Evolutionary conservation across 2,797 vertebrate species (phyloP).

Genomic region (Antrozous pallidus): DNA sequence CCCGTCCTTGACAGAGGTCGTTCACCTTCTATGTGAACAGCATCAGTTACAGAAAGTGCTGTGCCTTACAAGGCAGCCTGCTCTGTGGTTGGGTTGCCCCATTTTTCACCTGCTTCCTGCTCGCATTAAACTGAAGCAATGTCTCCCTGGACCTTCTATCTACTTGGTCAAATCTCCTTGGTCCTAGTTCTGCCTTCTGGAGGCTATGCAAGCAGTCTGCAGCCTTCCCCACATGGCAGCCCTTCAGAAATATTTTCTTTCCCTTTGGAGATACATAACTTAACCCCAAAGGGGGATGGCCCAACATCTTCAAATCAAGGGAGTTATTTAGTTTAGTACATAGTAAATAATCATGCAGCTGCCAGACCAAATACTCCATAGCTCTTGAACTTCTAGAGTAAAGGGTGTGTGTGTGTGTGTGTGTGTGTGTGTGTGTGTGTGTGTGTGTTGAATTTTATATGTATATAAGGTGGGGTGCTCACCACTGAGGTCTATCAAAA

Average conservation of each 20-base stretch:
- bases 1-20: background rate
- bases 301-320: background rate
- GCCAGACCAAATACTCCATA: too few relatives aligned
- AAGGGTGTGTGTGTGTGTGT: background rate
- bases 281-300: background rate
- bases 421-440: background rate
- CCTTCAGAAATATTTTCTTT: background rate
- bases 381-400: background rate
- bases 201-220: background rate
- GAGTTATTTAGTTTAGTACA: background rate
- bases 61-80: background rate
- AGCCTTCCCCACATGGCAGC: background rate
- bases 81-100: background rate
- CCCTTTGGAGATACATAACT: background rate
- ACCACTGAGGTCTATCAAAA: background rate
- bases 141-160: background rate
- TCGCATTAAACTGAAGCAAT: background rate
- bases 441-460: background rate
- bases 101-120: background rate
- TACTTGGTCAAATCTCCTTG: too few relatives aligned
- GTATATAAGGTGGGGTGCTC: background rate
- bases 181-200: background rate
- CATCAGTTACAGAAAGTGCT: background rate
- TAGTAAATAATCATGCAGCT: too few relatives aligned
- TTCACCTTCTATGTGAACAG: background rate